These are phyloP conservation scores for Epiblema foenella DNA, from an alignment of 2,888 invertebrate genomes.

Conservation along the genomic window DNA sequence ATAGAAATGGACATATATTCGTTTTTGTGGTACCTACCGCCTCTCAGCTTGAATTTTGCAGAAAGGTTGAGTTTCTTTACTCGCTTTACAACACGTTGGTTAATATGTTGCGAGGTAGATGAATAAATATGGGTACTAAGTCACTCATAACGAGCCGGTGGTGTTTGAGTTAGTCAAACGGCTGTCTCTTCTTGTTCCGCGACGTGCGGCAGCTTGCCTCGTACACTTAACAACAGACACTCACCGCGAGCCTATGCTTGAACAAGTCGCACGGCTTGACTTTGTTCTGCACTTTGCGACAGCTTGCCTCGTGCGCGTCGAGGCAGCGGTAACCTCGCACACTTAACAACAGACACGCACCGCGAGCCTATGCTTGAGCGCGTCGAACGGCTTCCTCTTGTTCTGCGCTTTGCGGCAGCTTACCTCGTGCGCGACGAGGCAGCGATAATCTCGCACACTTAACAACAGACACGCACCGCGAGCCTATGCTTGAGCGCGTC, in stretches of 20 bases:
- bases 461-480: constrained; percentile 63
- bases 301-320: too few relatives aligned
- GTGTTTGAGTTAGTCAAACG: constrained; percentile 96
- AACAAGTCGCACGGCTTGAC: not conserved
- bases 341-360: constrained; percentile 57
- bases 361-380: constrained; percentile 87
- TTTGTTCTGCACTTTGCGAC: constrained; percentile 78
- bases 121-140: too few relatives aligned
- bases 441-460: too few relatives aligned
- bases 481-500: constrained; percentile 96
- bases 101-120: too few relatives aligned
- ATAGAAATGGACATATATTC: too few relatives aligned
- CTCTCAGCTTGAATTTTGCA: too few relatives aligned
- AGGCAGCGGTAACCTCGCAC: too few relatives aligned
- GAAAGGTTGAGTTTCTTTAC: too few relatives aligned
- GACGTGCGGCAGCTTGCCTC: constrained; percentile 86
- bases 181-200: constrained; percentile 91
- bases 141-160: too few relatives aligned
- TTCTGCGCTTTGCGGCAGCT: constrained; percentile 88
- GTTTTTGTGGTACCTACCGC: too few relatives aligned
- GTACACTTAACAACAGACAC: constrained; percentile 44
- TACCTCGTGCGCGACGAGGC: too few relatives aligned
- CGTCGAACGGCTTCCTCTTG: not conserved
- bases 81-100: too few relatives aligned
- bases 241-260: constrained; percentile 88